A percentile compares a stretch with the other conserved stretches of the same genome.
Conservation (phyloP, 2,113 vertebrate genomes). For the Xenopus borealis region DNA sequence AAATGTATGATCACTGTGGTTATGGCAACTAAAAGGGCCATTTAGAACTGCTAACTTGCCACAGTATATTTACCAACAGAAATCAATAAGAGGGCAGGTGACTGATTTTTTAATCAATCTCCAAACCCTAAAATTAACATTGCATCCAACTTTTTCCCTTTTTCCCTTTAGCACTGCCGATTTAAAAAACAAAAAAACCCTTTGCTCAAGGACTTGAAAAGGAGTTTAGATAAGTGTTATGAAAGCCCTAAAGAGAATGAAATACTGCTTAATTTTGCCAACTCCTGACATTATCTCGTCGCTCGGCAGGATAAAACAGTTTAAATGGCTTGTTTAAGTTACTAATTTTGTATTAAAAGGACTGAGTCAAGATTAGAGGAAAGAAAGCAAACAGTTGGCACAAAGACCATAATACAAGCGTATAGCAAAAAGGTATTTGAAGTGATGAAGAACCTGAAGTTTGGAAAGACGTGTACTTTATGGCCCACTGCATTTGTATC, state of each 20-base stretch:
- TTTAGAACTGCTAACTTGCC: too few species aligned
- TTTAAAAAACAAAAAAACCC: constrained; percentile 5
- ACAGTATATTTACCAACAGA: too few species aligned
- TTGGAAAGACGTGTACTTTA: neutral
- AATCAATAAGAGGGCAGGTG: too few species aligned
- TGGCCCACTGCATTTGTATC: too few species aligned
- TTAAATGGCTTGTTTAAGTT: constrained; percentile 56
- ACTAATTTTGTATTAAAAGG: constrained; percentile 56
- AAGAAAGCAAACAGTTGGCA: constrained; percentile 12
- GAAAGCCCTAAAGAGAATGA: constrained; percentile 39
- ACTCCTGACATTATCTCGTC: constrained; percentile 44
- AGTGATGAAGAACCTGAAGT: constrained; percentile 26
- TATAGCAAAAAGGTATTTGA: constrained; percentile 43
- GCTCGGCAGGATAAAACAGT: constrained; percentile 42
- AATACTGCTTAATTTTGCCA: constrained; percentile 27
- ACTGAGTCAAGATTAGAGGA: constrained; percentile 36
- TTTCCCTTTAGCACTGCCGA: constrained; percentile 37
- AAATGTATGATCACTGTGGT: too few species aligned
- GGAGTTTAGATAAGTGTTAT: constrained; percentile 52
- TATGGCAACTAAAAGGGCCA: too few species aligned
- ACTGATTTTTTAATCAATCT: too few species aligned
- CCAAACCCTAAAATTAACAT: too few species aligned
- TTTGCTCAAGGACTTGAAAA: constrained; percentile 46
- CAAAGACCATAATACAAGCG: constrained; percentile 18
- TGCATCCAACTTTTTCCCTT: too few species aligned